These are phyloP conservation scores for Copidosoma floridanum DNA, from an alignment of 1,140 invertebrate species.

Conservation along the genomic window DNA sequence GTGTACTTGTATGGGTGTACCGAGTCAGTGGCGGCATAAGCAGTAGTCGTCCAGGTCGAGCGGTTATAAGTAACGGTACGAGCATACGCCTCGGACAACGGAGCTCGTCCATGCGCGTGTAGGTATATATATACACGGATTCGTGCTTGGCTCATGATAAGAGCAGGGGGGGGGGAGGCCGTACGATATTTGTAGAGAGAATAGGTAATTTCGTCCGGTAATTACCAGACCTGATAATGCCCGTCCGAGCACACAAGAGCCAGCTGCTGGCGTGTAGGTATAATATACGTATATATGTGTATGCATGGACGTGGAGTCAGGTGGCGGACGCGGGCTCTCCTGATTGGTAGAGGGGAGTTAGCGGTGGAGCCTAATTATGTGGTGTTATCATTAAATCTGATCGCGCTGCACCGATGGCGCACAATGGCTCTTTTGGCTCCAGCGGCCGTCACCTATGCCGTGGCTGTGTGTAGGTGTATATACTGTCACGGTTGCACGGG, in stretches of 20 bases:
- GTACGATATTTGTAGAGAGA: conserved; percentile 40
- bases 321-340: conserved; percentile 10
- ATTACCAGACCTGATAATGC: conserved; percentile 49
- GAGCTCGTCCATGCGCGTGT: too few species aligned
- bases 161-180: conserved; percentile 24
- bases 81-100: neutral
- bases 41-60: neutral
- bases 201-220: conserved; percentile 48
- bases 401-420: conserved; percentile 38
- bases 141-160: too few species aligned
- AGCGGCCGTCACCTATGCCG: neutral
- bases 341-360: conserved; percentile 49
- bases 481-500: conserved; percentile 2
- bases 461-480: conserved; percentile 25
- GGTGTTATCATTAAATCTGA: conserved; percentile 50
- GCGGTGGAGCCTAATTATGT: conserved; percentile 48
- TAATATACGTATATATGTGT: too few species aligned
- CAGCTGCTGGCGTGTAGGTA: too few species aligned
- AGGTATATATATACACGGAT: too few species aligned
- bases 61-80: neutral
- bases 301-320: too few species aligned
- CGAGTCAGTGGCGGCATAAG: too few species aligned
- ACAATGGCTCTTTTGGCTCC: conserved; percentile 36
- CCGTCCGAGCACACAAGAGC: too few species aligned
- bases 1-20: too few species aligned